These are phyloP conservation scores for Parazoanthus swiftii DNA, from an alignment of 92 coral and sea anemone species.

Conservation along the genomic window DNA sequence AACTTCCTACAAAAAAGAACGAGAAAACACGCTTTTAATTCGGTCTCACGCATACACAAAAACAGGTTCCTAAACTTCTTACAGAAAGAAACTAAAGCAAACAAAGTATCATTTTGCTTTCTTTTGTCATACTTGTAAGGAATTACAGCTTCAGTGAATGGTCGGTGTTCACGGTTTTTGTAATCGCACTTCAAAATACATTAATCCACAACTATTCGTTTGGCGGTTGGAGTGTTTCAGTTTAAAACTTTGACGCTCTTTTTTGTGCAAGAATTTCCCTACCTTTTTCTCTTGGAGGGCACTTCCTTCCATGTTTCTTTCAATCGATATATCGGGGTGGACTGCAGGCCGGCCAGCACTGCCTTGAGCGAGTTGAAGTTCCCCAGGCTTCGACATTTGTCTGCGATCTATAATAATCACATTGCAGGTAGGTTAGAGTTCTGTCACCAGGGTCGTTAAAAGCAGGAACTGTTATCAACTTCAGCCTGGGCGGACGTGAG, in stretches of 20 bases:
- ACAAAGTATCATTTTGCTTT: no score
- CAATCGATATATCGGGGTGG: slow-evolving; percentile 91
- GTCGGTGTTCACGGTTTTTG: no score
- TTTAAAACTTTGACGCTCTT: no score
- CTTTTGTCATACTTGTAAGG: no score
- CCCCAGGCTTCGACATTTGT: slow-evolving; percentile 85
- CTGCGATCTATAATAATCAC: slow-evolving; percentile 74
- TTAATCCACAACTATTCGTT: no score
- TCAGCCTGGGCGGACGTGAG: not conserved
- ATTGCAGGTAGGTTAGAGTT: not conserved
- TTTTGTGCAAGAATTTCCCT: slow-evolving; percentile 21
- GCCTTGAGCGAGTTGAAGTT: slow-evolving; percentile 97
- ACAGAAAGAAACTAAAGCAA: no score
- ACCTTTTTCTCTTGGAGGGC: slow-evolving; percentile 91
- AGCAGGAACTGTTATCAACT: not conserved
- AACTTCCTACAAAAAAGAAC: slow-evolving; percentile 69
- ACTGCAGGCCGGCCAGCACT: slow-evolving; percentile 92
- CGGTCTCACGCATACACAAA: not conserved
- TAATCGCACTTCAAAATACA: no score
- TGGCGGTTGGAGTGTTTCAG: no score
- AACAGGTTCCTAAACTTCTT: no score
- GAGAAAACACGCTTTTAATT: not conserved
- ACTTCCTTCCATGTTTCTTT: slow-evolving; percentile 98
- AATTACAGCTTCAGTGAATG: no score
- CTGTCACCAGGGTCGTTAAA: not conserved